Conservation (phyloP, 2,113 vertebrate species). For the Serilophus lunatus region DNA sequence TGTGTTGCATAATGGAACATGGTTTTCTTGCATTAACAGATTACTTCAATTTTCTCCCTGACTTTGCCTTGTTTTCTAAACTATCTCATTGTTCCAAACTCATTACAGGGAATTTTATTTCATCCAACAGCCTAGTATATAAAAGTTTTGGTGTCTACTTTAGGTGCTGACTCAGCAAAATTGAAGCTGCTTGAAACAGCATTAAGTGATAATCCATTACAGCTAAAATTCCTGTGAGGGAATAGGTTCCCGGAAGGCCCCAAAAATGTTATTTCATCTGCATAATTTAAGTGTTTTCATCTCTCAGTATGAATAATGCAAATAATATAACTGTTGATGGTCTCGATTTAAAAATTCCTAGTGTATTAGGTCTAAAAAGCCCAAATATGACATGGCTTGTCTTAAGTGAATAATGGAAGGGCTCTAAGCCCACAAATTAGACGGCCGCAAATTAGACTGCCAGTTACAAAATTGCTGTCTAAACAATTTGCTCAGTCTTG, state of each 20-base stretch:
- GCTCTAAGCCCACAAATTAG: background rate
- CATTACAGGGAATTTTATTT: background rate
- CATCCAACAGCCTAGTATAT: background rate
- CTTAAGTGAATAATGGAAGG: conserved; percentile 15
- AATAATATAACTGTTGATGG: conserved; percentile 10
- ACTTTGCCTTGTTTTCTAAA: background rate
- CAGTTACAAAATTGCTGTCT: background rate
- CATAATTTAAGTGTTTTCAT: conserved; percentile 50
- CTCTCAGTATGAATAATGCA: conserved; percentile 57
- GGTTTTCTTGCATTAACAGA: background rate
- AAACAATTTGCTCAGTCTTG: conserved; percentile 18
- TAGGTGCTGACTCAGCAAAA: background rate
- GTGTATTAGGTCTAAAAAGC: conserved; percentile 30
- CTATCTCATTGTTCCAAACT: background rate
- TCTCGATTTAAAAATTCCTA: background rate
- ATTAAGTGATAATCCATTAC: conserved; percentile 3
- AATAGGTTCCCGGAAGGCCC: conserved; percentile 7
- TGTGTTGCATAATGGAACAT: background rate
- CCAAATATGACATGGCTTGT: background rate
- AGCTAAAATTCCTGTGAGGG: background rate
- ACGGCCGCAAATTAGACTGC: background rate
- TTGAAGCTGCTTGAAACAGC: background rate
- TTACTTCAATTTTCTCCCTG: background rate
- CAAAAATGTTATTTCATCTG: background rate
- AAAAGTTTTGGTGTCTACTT: background rate